Evolutionary conservation across 2,797 vertebrate species (phyloP).

Genomic region (Chromis chromis): DNA sequence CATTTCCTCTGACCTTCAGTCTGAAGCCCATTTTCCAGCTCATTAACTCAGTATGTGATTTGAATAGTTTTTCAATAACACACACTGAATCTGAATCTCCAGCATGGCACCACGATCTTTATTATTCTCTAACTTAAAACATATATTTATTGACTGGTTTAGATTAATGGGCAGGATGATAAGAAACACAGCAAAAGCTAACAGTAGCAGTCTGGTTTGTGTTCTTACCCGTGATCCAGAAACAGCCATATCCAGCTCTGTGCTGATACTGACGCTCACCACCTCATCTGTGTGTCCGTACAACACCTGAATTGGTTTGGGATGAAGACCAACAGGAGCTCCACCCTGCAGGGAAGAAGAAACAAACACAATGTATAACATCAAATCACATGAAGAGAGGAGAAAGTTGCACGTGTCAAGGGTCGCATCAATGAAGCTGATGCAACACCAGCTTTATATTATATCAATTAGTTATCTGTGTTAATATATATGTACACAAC

Average conservation of each 20-base stretch:
- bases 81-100: too few species aligned
- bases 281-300: slow-evolving; percentile 95
- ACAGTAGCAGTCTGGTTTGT: background rate
- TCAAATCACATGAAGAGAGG: too few species aligned
- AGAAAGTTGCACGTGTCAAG: too few species aligned
- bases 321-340: slow-evolving; percentile 87
- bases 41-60: slow-evolving; percentile 10
- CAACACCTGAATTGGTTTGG: slow-evolving; percentile 94
- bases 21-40: slow-evolving; percentile 16
- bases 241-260: slow-evolving; percentile 95
- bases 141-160: too few species aligned
- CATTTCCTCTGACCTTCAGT: background rate
- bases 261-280: slow-evolving; percentile 93
- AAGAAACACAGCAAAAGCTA: too few species aligned
- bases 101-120: background rate
- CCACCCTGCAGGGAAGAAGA: slow-evolving; percentile 86
- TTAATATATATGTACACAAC: too few species aligned
- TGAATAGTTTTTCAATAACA: background rate
- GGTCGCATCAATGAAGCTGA: too few species aligned
- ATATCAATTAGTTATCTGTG: too few species aligned
- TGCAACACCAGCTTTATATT: too few species aligned
- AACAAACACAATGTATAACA: background rate
- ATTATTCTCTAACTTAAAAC: too few species aligned
- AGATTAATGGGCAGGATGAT: too few species aligned
- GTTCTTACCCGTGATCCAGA: slow-evolving; percentile 93